Evolutionary conservation across 2,113 vertebrate species (phyloP).

Genomic region (Fulmarus glacialis): DNA sequence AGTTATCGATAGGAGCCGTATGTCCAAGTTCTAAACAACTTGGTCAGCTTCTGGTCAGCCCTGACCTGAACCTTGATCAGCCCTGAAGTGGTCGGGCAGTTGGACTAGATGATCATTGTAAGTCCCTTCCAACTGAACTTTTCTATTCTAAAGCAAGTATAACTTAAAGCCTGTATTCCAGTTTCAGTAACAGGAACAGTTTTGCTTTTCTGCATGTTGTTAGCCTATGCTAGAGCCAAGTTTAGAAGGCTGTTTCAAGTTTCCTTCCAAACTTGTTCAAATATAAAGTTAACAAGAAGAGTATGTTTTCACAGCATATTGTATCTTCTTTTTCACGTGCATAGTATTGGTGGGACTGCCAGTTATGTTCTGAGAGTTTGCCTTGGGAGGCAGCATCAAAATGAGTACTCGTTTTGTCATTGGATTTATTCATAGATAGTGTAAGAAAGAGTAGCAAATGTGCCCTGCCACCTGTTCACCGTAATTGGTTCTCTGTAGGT

Average conservation of each 20-base stretch:
- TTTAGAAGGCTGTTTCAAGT: background rate
- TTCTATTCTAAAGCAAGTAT: background rate
- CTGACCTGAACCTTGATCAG: background rate
- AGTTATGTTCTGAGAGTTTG: background rate
- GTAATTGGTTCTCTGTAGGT: background rate
- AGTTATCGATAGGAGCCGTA: fast-evolving
- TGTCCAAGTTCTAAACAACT: too few species aligned
- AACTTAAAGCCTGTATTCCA: background rate
- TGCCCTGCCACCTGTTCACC: fast-evolving
- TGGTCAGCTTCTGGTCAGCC: background rate
- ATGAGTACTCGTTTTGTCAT: background rate
- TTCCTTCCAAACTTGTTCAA: background rate
- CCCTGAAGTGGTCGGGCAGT: background rate
- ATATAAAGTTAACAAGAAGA: background rate
- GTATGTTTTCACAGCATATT: fast-evolving
- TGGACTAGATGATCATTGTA: fast-evolving
- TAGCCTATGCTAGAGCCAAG: background rate
- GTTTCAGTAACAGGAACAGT: background rate
- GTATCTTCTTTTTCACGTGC: background rate
- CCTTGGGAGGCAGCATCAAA: background rate
- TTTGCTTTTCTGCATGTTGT: background rate
- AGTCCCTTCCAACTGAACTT: background rate
- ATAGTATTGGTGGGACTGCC: background rate
- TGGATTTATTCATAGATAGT: background rate
- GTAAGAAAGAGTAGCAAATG: too few species aligned